Conservation (phyloP, 2,113 vertebrate genomes). For the Natator depressus region DNA sequence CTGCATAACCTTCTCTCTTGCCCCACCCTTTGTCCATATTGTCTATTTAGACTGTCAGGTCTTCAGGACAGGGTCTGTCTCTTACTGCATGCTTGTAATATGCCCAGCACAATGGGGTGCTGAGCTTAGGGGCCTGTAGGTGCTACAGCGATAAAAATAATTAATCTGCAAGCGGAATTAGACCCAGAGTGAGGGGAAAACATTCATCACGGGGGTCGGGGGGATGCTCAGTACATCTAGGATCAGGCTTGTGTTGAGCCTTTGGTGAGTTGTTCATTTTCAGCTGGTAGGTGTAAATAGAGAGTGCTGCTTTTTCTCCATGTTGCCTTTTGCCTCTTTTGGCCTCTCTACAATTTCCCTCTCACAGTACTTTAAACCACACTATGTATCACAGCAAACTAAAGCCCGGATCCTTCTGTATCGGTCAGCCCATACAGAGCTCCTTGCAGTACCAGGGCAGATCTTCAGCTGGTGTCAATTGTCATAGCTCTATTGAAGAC, state of each 20-base stretch:
- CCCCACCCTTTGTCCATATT: background rate
- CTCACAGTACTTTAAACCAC: background rate
- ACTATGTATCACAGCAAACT: background rate
- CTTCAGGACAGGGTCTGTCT: background rate
- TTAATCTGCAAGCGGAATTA: background rate
- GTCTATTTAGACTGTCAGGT: background rate
- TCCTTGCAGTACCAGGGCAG: background rate
- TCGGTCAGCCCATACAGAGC: background rate
- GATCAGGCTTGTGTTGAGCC: background rate
- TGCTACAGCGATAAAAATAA: background rate
- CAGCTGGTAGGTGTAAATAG: background rate
- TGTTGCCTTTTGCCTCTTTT: background rate
- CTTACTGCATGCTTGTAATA: background rate
- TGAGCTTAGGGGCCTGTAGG: background rate
- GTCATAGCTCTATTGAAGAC: background rate
- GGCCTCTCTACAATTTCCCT: background rate
- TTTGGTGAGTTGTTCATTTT: background rate
- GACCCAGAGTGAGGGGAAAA: background rate
- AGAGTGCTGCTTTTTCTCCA: background rate
- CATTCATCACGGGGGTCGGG: background rate
- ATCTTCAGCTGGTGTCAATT: background rate
- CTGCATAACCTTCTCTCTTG: rapidly evolving
- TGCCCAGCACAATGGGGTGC: background rate
- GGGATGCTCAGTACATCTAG: background rate
- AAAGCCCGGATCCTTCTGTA: background rate